Evolutionary conservation across 2,797 vertebrate genomes (phyloP), one percentile per base, ranked within the genome.

Genomic region (Anisognathus igniventris): DNA sequence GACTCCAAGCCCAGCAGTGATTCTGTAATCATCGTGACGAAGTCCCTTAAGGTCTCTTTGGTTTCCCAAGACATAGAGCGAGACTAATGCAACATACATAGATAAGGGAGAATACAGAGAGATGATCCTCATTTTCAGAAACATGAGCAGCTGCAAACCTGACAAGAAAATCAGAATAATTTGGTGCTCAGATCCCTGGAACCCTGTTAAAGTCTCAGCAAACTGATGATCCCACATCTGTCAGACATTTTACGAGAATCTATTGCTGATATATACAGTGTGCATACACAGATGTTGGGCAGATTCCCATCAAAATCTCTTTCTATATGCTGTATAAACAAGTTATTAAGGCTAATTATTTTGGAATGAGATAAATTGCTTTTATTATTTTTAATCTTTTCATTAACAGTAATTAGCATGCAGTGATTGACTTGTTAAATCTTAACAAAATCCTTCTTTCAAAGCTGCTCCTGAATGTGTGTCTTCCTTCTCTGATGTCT

Each of bases 351-450:
- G 42, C 53, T 87, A 86, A 95, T 90, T 92, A 90, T 90, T 86
- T 91, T 80, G 31, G 48, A 93, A 92, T 79, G 3, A 90, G 72
- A 91, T 78, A 71, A 88, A 92, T 83, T 50, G 19, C 10, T 92
- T 67, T 79, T 91, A 84, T 92, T 83, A 72, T 89, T 93, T 95
- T 91, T 82, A 91, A 78, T 72, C 77, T 72, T 92, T 77, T 71
- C 66, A 83, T 96, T 97, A 92, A 79, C 51, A 57, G 48, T 73
- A 95, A 93, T 93, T 88, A 94, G 64, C 65, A 70, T 14, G 11
- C 7, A 18, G 42, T 21, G 15, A 79, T 62, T 79, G 65, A 70
- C 48, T 88, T 78, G 48, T 86, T 93, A 75, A 79, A 47, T 90
- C 58, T 65, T 51, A 67, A 91, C 42, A 20, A 85, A 86, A 61